Evolutionary conservation across 1,140 invertebrate genomes (phyloP), one percentile per base, ranked within the genome.

Genomic region (Sipha flava): DNA sequence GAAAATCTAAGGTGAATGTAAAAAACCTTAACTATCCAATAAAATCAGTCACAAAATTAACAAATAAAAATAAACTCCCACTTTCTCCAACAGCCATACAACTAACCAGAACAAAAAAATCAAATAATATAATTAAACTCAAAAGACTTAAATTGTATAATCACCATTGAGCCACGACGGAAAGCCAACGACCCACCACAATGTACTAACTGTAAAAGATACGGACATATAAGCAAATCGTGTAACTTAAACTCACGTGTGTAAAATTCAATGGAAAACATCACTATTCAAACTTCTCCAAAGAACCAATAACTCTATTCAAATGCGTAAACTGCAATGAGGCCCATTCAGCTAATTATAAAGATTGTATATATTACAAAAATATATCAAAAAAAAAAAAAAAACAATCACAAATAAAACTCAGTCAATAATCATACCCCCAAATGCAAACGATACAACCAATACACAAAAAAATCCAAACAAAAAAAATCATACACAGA

Each of bases 171-270:
- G 18, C 29, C 57, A 18, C 57, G 18, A 77, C 18, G 31, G 10
- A 57, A 54, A 77, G 54, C 23, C 26, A 49, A 73, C 18, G 70
- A 10, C 12, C 47, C 52, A 43, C 72, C 72, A 52, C 72, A 75
- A 37, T 75, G 72, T 29, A 54, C 47, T 10, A 75, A 75, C 16
- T 75, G 72, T 40, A 21, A 75, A 29, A 75, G 72, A 75, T 75
- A 75, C 26, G 72, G 45, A 9, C 45, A 73, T 12, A 49, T 54
- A 1, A 10, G 26, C 47, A 75, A 75, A 54, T 52, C 47, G 14
- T 75, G 26, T 21, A 52, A 14, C 7, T 21, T 75, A 37, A 45
- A 75, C 9, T 18, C 52, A 34, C 72, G 72, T 75, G 72, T 31
- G 34, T 75, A 57, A 75, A 64, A 68, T 68, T 34, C 23, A 23